Conservation (phyloP, 2,888 invertebrate genomes). For the Bombyx huttoni region DNA sequence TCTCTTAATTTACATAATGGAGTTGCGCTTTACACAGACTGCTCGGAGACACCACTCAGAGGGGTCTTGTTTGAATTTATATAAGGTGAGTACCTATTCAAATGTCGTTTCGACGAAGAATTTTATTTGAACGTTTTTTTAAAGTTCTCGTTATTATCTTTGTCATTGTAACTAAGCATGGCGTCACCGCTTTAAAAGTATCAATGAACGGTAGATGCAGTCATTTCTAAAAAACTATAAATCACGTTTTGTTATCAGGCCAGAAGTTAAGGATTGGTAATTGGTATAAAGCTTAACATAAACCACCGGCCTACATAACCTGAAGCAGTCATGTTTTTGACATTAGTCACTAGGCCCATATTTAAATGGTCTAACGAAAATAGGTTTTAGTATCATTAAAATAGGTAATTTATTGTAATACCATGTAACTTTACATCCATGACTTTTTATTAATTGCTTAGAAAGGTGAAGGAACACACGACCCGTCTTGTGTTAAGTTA, state of each 20-base stretch:
- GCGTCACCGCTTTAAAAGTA: background rate
- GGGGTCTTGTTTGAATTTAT: slow-evolving; percentile 28
- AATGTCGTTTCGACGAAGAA: background rate
- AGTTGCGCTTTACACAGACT: slow-evolving; percentile 40
- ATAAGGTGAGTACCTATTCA: slow-evolving; percentile 12
- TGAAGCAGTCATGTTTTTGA: background rate
- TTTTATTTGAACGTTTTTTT: background rate
- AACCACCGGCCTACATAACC: background rate
- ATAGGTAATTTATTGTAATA: slow-evolving; percentile 12
- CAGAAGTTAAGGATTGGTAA: background rate
- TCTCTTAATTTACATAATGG: slow-evolving; percentile 60
- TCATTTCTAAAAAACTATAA: background rate
- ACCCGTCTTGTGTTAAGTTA: too few relatives aligned
- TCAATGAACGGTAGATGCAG: background rate
- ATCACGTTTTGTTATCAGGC: background rate
- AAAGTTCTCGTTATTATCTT: background rate
- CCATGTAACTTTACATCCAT: background rate
- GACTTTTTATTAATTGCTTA: too few relatives aligned
- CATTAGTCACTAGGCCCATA: slow-evolving; percentile 6
- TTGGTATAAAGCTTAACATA: background rate
- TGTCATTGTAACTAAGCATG: background rate
- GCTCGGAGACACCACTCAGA: slow-evolving; percentile 44
- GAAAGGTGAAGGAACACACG: too few relatives aligned
- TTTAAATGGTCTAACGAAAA: slow-evolving; percentile 7
- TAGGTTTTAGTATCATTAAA: slow-evolving; percentile 6